Conservation (phyloP, 2,113 vertebrate genomes). For the Glaucidium brasilianum region DNA sequence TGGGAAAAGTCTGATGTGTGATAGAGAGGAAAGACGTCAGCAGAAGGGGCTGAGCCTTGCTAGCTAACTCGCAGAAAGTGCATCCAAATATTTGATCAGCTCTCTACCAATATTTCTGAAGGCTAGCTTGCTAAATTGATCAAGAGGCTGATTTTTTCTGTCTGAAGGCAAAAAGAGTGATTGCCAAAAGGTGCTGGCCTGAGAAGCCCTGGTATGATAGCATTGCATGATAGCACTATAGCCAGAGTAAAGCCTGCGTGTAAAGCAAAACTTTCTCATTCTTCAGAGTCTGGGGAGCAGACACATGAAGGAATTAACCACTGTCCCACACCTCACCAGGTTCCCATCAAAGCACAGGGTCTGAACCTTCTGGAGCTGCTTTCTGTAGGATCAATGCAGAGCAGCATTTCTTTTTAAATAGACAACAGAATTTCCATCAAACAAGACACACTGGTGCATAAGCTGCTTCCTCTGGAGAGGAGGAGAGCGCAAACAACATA, state of each 20-base stretch:
- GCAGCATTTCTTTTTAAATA: background rate
- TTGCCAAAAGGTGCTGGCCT: background rate
- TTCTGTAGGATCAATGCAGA: background rate
- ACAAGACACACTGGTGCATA: background rate
- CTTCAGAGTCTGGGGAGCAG: background rate
- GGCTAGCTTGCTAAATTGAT: background rate
- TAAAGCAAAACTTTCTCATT: background rate
- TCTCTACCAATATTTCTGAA: background rate
- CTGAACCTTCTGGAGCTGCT: background rate
- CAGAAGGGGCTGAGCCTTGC: slow-evolving; percentile 67
- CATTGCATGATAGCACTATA: background rate
- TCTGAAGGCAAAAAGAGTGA: background rate
- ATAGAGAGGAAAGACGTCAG: slow-evolving; percentile 72
- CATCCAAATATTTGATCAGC: slow-evolving; percentile 21
- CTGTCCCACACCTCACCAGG: background rate
- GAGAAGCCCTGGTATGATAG: background rate
- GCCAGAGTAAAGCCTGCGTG: background rate
- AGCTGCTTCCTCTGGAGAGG: background rate
- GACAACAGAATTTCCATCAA: background rate
- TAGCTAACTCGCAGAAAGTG: slow-evolving; percentile 61
- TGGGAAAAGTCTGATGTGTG: slow-evolving; percentile 69
- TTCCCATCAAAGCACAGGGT: background rate
- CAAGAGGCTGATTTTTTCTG: background rate
- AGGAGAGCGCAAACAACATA: slow-evolving; percentile 28
- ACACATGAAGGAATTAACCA: background rate